Evolutionary conservation across 2,888 invertebrate genomes (phyloP).

Genomic region (Eulithis prunata): DNA sequence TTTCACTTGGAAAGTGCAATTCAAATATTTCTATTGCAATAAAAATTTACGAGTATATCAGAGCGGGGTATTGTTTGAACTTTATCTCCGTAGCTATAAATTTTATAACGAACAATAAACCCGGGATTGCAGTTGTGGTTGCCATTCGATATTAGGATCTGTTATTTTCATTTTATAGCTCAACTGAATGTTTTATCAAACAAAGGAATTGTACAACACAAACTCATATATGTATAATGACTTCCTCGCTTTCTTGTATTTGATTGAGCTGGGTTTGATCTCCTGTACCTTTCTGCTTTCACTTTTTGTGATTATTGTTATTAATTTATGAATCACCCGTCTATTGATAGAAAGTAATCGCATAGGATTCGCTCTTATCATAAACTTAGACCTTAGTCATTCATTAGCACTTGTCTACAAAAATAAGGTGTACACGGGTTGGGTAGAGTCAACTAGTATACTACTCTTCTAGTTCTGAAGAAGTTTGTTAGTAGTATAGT

Average conservation of each 20-base stretch:
- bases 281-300: not conserved
- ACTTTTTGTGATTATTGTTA: not conserved
- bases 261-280: not conserved
- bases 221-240: not conserved
- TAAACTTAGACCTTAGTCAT: no score
- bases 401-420: no score
- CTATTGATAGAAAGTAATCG: no score
- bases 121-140: slow-evolving; percentile 15
- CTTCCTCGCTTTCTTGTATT: not conserved
- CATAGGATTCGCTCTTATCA: no score
- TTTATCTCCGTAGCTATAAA: slow-evolving; percentile 24
- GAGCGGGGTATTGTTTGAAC: slow-evolving; percentile 23
- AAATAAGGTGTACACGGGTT: no score
- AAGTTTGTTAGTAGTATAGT: no score
- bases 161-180: slow-evolving; percentile 9
- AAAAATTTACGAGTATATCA: slow-evolving; percentile 21
- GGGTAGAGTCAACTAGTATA: no score
- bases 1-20: slow-evolving; percentile 13
- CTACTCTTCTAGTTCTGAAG: no score
- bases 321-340: not conserved
- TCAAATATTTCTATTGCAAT: slow-evolving; percentile 21
- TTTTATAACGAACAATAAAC: slow-evolving; percentile 33
- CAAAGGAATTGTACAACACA: not conserved
- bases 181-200: slow-evolving; percentile 9
- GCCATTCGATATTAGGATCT: slow-evolving; percentile 15